Percentiles rank a stretch among this genome's conserved stretches.
Conservation (phyloP, 2,113 vertebrate species). For the Sturnus vulgaris region DNA sequence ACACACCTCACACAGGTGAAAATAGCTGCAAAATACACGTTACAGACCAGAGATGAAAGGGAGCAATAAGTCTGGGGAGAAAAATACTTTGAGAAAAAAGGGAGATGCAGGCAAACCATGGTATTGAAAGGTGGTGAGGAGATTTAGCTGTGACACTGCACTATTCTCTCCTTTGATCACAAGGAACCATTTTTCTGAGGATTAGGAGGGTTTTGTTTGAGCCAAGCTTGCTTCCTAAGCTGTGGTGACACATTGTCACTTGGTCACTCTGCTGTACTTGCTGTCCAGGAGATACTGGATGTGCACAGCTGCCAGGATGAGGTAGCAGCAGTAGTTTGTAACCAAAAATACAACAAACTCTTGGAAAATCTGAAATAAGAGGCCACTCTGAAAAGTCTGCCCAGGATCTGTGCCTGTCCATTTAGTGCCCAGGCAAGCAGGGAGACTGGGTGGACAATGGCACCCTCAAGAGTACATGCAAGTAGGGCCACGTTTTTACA, state of each 20-base stretch:
- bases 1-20: neutral
- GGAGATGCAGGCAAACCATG: neutral
- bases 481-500: accelerated
- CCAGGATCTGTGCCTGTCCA: neutral
- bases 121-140: neutral
- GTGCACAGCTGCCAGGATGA: neutral
- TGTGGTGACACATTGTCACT: neutral
- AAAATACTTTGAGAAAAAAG: neutral
- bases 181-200: neutral
- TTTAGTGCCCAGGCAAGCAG: neutral
- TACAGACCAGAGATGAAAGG: neutral
- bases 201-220: neutral
- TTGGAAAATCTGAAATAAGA: neutral
- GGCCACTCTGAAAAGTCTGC: neutral
- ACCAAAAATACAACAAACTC: neutral
- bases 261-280: neutral
- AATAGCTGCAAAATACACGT: neutral
- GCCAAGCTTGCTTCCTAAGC: neutral
- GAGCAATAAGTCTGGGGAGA: neutral
- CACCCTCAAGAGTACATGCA: accelerated
- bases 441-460: neutral
- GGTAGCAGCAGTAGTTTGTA: neutral
- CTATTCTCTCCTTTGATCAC: neutral
- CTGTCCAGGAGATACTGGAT: neutral
- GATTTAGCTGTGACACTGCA: neutral